Evolutionary conservation across 2,888 invertebrate species (phyloP).

Genomic region (Branchinecta sandiegonensis): DNA sequence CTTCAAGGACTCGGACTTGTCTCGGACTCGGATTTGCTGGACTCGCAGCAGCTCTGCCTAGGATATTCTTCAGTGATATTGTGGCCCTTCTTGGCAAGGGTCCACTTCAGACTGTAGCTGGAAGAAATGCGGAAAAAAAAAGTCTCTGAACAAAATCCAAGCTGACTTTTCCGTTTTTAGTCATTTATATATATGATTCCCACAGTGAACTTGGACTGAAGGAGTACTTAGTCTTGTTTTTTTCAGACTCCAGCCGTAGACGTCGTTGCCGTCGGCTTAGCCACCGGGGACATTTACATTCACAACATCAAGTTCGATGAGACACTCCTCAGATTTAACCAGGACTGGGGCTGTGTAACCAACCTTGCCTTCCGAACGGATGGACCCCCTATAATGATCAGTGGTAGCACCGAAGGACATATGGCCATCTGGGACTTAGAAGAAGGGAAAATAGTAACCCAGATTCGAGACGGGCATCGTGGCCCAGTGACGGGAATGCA

Average conservation of each 20-base stretch:
- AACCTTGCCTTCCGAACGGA: conserved; percentile 73
- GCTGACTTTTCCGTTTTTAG: neutral
- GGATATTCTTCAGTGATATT: too few species aligned
- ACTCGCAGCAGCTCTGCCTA: too few species aligned
- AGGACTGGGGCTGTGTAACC: conserved; percentile 82
- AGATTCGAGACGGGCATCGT: conserved; percentile 63
- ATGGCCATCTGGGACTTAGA: conserved; percentile 89
- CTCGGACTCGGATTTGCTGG: too few species aligned
- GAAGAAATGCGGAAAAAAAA: too few species aligned
- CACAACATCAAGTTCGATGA: conserved; percentile 77
- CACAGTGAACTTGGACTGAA: neutral
- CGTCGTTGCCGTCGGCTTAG: conserved; percentile 74
- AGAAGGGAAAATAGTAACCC: conserved; percentile 52
- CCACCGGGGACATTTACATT: conserved; percentile 62
- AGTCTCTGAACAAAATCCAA: too few species aligned
- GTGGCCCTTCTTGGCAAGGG: too few species aligned
- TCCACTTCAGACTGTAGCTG: too few species aligned
- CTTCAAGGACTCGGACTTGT: too few species aligned
- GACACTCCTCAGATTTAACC: conserved; percentile 63
- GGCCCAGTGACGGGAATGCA: conserved; percentile 59
- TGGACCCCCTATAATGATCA: conserved; percentile 68
- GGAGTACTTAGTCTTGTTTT: conserved; percentile 21
- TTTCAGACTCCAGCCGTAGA: conserved; percentile 69
- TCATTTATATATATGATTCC: neutral
- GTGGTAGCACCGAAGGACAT: conserved; percentile 65